Conservation (phyloP, 1,140 invertebrate genomes). For the Lepidostoma basale region DNA sequence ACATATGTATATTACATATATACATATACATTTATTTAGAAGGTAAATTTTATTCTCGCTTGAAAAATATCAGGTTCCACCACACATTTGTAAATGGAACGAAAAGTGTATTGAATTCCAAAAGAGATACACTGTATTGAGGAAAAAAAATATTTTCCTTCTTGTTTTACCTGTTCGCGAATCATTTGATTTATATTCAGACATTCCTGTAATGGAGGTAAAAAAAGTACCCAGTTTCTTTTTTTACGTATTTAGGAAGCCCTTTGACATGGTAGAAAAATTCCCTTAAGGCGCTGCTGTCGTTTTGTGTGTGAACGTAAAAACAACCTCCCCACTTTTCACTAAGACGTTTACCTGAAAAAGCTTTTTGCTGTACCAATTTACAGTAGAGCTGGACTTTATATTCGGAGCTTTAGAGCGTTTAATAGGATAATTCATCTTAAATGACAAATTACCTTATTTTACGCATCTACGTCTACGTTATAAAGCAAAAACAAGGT, state of each 20-base stretch:
- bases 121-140: too few relatives aligned
- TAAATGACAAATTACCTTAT: conserved; percentile 17
- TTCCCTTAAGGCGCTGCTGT: neutral
- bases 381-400: neutral
- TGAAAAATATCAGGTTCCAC: too few relatives aligned
- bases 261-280: neutral
- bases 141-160: too few relatives aligned
- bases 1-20: too few relatives aligned
- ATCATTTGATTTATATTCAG: conserved; percentile 13
- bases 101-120: too few relatives aligned
- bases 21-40: too few relatives aligned
- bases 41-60: too few relatives aligned
- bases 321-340: neutral
- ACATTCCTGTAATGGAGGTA: neutral
- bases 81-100: too few relatives aligned
- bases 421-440: conserved; percentile 16
- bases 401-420: neutral
- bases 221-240: neutral
- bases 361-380: conserved; percentile 25
- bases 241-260: conserved; percentile 11
- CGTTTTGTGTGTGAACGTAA: neutral
- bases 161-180: neutral
- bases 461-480: neutral
- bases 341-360: conserved; percentile 10
- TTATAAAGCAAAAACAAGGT: neutral